Evolutionary conservation across 1,140 invertebrate species (phyloP), one percentile per base, ranked within the genome.

Genomic region (Nasonia longicornis): DNA sequence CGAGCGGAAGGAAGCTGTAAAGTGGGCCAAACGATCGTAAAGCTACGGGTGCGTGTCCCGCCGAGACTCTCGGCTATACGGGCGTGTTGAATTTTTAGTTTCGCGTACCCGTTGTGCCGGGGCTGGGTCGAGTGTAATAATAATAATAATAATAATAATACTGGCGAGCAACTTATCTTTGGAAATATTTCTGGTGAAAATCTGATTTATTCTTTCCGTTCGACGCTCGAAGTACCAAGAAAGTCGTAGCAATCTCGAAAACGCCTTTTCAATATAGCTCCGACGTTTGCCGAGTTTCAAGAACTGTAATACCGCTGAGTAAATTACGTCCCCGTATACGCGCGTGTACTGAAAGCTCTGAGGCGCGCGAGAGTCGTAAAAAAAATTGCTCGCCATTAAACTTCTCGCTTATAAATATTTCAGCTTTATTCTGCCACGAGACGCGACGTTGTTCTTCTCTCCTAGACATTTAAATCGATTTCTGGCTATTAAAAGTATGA

Each of bases 1-100:
- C 77, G 73, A 58, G 16, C 52, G 64, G 63, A 77, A 70, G 81
- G 80, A 81, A 84, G 81, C 77, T 76, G 72, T 76, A 48, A 67
- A 67, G 66, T 67, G 66, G 66, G 22, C 22, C 66, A n/a, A 29
- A 16, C 69, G 69, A 71, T 71, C 69, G 69, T 71, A 71, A 71
- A 71, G 69, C 69, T 35, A 12, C 67, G 29, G 8, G 26, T 67
- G 52, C 52, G 52, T 58, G 52, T 58, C 16, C 52, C 52, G 16
- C 52, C 52, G 16, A 58, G 16, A 58, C 45, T 48, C 45, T 12
- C 45, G 14, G 11, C 10, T 48, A 16, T 48, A 48, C 45, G 20
- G 6, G 20, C 3, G 45, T 10, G 20, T 16, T 52, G 2, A 12
- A 52, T 52, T n/a, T 58, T 58, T 58, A n/a, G 16, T 16, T 48